Percentiles rank a stretch among this genome's conserved stretches.
These are phyloP conservation scores for Nezara viridula DNA, from an alignment of 2,888 invertebrate genomes.

Conservation along the genomic window DNA sequence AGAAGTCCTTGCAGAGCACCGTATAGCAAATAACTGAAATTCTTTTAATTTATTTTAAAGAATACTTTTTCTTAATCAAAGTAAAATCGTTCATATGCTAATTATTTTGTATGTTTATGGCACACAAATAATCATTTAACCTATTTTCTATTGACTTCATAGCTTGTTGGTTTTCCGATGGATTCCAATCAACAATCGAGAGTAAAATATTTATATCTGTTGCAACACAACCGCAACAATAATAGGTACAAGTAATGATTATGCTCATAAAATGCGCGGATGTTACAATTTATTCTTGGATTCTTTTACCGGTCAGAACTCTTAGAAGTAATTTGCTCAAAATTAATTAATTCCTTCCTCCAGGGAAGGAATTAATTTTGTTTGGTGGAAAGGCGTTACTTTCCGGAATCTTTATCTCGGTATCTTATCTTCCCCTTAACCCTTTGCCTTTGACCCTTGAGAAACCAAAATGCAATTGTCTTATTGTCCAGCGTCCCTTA, in stretches of 20 bases:
- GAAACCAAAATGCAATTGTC: slow-evolving; percentile 5
- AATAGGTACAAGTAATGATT: background rate
- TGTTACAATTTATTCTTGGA: background rate
- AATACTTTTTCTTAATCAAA: no score
- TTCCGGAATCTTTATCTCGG: background rate
- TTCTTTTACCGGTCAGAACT: background rate
- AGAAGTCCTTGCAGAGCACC: no score
- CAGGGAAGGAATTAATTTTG: background rate
- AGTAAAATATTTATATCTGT: no score
- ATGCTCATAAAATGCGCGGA: background rate
- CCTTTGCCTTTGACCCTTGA: background rate
- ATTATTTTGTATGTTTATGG: no score
- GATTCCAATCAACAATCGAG: no score
- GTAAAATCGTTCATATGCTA: no score
- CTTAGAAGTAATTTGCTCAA: background rate
- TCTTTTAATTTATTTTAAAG: no score
- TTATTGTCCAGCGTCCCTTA: background rate
- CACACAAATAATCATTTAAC: no score
- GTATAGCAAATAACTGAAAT: no score
- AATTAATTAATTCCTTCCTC: background rate
- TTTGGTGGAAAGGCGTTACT: background rate
- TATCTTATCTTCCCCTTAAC: background rate
- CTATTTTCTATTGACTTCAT: no score
- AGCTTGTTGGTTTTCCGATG: no score
- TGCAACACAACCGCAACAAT: background rate